Evolutionary conservation across 2,888 invertebrate species (phyloP).

Genomic region (Neoitamus cyanurus): DNA sequence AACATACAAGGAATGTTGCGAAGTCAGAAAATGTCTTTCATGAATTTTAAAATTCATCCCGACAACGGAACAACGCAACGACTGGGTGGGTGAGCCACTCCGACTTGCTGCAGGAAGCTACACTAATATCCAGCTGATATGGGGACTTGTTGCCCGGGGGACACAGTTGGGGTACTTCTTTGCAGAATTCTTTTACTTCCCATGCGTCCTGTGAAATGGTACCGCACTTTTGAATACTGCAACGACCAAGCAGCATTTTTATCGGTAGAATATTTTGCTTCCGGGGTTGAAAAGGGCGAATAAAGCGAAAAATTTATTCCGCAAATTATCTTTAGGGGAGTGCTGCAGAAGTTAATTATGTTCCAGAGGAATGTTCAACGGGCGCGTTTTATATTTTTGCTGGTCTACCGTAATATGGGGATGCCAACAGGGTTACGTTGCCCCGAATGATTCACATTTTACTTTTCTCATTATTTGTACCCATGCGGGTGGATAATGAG

Average conservation of each 20-base stretch:
- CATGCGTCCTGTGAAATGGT: background rate
- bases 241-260: background rate
- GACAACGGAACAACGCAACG: background rate
- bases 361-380: background rate
- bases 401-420: background rate
- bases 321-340: background rate
- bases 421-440: background rate
- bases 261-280: background rate
- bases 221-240: background rate
- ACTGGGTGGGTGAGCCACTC: background rate
- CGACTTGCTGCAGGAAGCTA: background rate
- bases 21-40: background rate
- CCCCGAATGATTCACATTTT: background rate
- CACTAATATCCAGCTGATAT: background rate
- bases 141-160: background rate
- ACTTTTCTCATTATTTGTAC: background rate
- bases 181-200: background rate
- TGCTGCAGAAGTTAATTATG: constrained; percentile 2
- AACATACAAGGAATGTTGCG: background rate
- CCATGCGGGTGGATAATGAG: background rate
- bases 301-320: background rate
- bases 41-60: background rate
- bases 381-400: background rate
- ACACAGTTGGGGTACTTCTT: background rate
- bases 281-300: background rate